These are phyloP conservation scores for Centropyge bicolor DNA, from an alignment of 2,797 vertebrate species.

Conservation along the genomic window DNA sequence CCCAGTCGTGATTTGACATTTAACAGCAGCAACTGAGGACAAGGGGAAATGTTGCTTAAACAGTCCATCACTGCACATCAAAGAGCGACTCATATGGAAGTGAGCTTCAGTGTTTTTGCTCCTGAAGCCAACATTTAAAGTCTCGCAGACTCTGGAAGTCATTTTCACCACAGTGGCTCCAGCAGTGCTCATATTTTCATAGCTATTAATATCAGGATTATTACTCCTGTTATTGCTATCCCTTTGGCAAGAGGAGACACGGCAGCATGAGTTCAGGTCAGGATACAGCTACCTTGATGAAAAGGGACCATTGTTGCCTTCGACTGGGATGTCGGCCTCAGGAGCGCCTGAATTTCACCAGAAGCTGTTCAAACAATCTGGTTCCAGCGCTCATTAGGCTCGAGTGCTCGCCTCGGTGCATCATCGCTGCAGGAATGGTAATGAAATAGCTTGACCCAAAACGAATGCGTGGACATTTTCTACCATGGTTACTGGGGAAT, in stretches of 20 bases:
- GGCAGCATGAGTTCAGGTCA: slow-evolving; percentile 70
- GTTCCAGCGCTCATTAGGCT: slow-evolving; percentile 66
- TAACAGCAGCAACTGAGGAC: slow-evolving; percentile 37
- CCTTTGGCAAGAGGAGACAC: slow-evolving; percentile 51
- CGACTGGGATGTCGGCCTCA: slow-evolving; percentile 57
- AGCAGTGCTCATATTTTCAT: slow-evolving; percentile 71
- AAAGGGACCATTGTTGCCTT: slow-evolving; percentile 70
- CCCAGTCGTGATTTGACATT: slow-evolving; percentile 40
- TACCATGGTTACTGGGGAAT: slow-evolving; percentile 66
- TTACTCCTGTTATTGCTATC: slow-evolving; percentile 64
- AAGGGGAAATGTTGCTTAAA: slow-evolving; percentile 57
- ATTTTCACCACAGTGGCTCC: slow-evolving; percentile 70
- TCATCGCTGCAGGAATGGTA: slow-evolving; percentile 55
- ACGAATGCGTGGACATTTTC: slow-evolving; percentile 62
- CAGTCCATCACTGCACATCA: slow-evolving; percentile 56
- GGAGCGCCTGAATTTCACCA: slow-evolving; percentile 62
- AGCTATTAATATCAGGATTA: slow-evolving; percentile 78
- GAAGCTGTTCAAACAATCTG: slow-evolving; percentile 78
- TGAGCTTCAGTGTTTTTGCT: slow-evolving; percentile 56
- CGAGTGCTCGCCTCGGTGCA: slow-evolving; percentile 39
- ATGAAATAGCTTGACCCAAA: slow-evolving; percentile 68
- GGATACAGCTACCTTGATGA: slow-evolving; percentile 76
- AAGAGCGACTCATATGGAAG: slow-evolving; percentile 55
- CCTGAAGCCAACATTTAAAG: slow-evolving; percentile 62
- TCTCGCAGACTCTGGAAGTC: slow-evolving; percentile 71